Evolutionary conservation across 2,113 vertebrate species (phyloP), one percentile per base, ranked within the genome.

Genomic region (Chascanopsetta lugubris): DNA sequence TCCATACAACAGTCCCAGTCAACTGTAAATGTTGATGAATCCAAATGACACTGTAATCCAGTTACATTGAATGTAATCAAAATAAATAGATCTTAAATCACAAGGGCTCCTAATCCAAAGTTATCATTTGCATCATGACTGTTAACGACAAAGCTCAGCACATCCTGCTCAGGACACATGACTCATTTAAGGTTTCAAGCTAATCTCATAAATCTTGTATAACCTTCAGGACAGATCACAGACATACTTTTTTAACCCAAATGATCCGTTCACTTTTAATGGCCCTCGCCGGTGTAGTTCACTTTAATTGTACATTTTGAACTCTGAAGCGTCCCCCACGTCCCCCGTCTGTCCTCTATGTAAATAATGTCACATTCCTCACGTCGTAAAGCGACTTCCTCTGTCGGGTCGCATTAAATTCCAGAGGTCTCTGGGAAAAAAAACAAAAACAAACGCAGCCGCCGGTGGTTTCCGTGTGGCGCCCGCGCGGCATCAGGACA

Each of bases 401-500:
- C 46, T 62, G 59, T 74, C 58, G 29, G 38, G 24, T 65, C 55
- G 20, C 45, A 53, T 79, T 61, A 2, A 43, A 60, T 68, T 18
- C 54, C 47, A 3, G 25, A 67, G 32, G 11, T 25, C 46, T 78
- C 17, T 21, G 43, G 47, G 25, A 43, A 54, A 62, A 40, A 55
- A 38, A 58, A 61, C n/a, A n/a, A n/a, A n/a, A n/a, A n/a, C n/a
- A n/a, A n/a, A n/a, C n/a, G 24, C 72, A 53, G 46, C 18, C 21
- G 0, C 62, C 72, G 65, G 34, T 43, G 53, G 51, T 77, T 68
- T 68, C 66, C 54, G 3, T 70, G 75, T 75, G 62, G 40, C 8
- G 48, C 61, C 53, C 29, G 66, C 59, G 64, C 64, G 36, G 49
- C 76, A 71, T 79, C 50, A 61, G 68, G 70, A 71, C 82, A 69